Evolutionary conservation across 2,113 vertebrate genomes (phyloP), one percentile per base, ranked within the genome.

Genomic region (Alouatta palliata): DNA sequence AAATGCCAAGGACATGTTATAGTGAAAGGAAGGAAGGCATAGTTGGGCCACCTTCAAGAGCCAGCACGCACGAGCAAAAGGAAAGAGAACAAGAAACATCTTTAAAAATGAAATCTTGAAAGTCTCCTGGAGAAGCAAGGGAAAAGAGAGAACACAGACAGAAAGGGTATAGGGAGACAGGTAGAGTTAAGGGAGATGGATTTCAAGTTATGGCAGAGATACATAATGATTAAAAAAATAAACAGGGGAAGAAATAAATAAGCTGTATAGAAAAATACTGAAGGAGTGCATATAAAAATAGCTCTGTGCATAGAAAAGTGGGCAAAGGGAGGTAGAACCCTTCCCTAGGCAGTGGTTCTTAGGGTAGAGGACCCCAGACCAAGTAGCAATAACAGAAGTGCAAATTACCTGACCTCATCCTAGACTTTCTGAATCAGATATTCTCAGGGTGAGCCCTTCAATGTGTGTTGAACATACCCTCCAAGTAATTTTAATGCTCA

Each of bases 21-120:
- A 94, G 56, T 90, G 32, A 96, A 94, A 93, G 17, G n/a, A 37
- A 81, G 4, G 10, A 35, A 87, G 40, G 82, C 43, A 83, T n/a
- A 61, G 47, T 6, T 75, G 43, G 68, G 40, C n/a, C 52, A 83
- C 20, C 40, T 75, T 84, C 56, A 85, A 77, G 47, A 90, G 12
- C 1, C n/a, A 58, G n/a, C 5, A 84, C 19, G 6, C 16, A 79
- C 82, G 37, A 87, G 21, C 27, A 81, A 87, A 27, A 71, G 30
- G 35, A 84, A 56, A 54, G 27, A 71, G 30, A 91, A 43, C 12
- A 80, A 88, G 30, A 75, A 94, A 79, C 25, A 93, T 49, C 25
- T 91, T 37, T 87, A 37, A 13, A 87, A 66, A n/a, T 56, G 32
- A 30, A 86, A 79, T 49, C 9, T 20, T 92, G 7, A 87, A 56